Evolutionary conservation across 2,888 invertebrate species (phyloP), one percentile per base, ranked within the genome.

Genomic region (Acleris cristana): DNA sequence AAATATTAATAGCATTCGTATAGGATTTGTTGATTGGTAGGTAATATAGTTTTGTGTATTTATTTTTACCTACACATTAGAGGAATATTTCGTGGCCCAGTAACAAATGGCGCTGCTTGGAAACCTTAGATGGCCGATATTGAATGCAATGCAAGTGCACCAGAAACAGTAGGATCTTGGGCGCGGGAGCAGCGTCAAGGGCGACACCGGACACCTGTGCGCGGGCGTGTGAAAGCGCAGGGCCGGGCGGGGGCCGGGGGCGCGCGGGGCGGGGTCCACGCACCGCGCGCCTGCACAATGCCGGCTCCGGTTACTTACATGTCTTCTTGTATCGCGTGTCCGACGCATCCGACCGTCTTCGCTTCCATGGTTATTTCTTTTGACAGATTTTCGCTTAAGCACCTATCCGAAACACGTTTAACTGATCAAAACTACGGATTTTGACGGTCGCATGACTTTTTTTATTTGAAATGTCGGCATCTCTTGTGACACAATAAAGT

Each of bases 181-280:
- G 86, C 84, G 87, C 87, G 86, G 83, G 76, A 81, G 78, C 76
- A 72, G 80, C 87, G 85, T 89, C 91, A 92, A 92, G 91, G 92
- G 90, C 91, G 91, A 90, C 83, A 92, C 76, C 83, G 81, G 89
- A 92, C 90, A 92, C 92, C 90, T 90, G 91, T 87, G 89, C 87
- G 88, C 89, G 84, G 86, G 87, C 88, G 89, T 91, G 91, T 91
- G 91, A 90, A 89, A 91, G 90, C 86, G 79, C 74, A 71, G 75
- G 74, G 65, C 75, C 71, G 72, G 76, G 73, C 70, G 65, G 64
- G 73, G 23, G 69, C 68, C 71, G 73, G 74, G 73, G 74, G 74
- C 74, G 72, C 68, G 74, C 69, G 67, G 71, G 67, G 72, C 55
- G 71, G 76, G 80, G 77, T 80, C 77, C 85, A 91, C 91, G 92